Conservation (phyloP, 2,888 invertebrate genomes). For the Leptothorax acervorum region DNA sequence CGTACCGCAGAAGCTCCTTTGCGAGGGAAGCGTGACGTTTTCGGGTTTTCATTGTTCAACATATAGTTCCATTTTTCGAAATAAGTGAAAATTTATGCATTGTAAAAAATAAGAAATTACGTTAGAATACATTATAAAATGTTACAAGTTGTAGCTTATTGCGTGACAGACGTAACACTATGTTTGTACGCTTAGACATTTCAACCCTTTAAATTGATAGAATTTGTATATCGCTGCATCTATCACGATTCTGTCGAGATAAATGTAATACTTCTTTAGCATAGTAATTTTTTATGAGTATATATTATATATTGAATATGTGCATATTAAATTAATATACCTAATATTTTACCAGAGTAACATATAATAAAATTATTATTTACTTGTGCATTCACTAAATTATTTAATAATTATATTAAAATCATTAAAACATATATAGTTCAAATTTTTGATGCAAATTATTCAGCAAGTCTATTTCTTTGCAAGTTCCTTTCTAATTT, state of each 20-base stretch:
- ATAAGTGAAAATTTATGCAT: neutral
- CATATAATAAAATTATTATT: conserved; percentile 9
- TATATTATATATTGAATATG: neutral
- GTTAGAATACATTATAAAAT: neutral
- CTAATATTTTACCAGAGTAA: neutral
- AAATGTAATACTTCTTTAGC: neutral
- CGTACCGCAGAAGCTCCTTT: conserved; percentile 1
- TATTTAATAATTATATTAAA: neutral
- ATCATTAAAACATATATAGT: neutral
- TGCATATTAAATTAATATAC: no score
- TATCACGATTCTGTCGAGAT: neutral
- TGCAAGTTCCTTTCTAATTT: neutral
- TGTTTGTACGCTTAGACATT: neutral
- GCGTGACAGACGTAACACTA: neutral
- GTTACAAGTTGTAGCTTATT: neutral
- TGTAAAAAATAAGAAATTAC: neutral
- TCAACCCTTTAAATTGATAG: neutral
- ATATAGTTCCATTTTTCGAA: neutral
- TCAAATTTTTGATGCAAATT: neutral
- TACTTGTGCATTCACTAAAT: neutral
- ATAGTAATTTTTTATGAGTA: neutral
- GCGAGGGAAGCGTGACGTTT: conserved; percentile 9
- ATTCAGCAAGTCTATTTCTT: neutral
- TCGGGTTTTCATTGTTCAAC: neutral
- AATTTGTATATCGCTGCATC: neutral